phyloP scores from a whole-genome alignment of 2,797 vertebrate species.

The Pseudotriccus pelzelni region DNA sequence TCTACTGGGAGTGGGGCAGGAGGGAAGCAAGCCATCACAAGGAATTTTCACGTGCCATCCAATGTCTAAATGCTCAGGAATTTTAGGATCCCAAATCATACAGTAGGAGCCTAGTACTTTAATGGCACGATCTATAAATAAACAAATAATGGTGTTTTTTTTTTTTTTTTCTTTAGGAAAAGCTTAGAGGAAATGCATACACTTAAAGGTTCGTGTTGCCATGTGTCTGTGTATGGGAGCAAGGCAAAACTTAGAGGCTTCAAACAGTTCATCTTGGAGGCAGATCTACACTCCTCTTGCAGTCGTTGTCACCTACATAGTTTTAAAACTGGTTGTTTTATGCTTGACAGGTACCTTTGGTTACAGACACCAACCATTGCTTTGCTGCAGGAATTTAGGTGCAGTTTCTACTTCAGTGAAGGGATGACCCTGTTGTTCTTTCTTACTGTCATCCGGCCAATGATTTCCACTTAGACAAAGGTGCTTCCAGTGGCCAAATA shows the following conservation, averaged over 20 bases:
- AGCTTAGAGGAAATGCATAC: neutral
- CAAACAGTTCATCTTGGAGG: neutral
- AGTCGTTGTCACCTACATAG: neutral
- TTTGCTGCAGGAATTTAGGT: neutral
- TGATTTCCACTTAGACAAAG: neutral
- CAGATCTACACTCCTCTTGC: neutral
- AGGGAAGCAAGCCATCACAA: neutral
- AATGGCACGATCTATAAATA: neutral
- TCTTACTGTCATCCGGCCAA: neutral
- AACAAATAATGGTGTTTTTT: neutral
- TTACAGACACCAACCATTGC: fast-evolving
- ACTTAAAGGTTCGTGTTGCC: constrained; percentile 28
- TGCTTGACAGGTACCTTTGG: neutral
- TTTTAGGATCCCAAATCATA: neutral
- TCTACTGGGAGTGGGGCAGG: neutral
- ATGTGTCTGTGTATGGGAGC: neutral
- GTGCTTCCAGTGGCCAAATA: neutral
- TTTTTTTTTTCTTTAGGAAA: neutral
- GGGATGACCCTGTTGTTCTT: neutral
- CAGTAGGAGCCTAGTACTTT: neutral
- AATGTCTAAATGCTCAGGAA: constrained; percentile 21
- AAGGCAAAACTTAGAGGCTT: neutral
- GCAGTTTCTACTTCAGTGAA: neutral
- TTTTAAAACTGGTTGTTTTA: neutral
- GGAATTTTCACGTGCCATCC: neutral